Evolutionary conservation across 2,888 invertebrate genomes (phyloP).

Genomic region (Plagodis dolabraria): DNA sequence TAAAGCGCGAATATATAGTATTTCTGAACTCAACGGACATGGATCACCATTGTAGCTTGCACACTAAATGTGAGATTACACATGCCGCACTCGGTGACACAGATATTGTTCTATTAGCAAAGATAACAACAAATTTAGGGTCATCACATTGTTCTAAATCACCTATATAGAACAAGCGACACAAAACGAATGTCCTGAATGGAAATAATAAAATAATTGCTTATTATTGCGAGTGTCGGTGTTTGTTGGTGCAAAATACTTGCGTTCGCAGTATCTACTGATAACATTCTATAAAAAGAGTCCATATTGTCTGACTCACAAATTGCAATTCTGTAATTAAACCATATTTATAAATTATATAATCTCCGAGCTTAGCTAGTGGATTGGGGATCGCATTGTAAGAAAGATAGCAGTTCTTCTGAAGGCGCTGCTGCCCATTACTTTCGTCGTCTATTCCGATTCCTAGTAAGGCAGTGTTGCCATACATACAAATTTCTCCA

Average conservation of each 20-base stretch:
- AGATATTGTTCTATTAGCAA: slow-evolving; percentile 74
- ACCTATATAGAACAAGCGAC: not conserved
- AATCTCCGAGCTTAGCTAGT: too few relatives aligned
- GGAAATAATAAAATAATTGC: not conserved
- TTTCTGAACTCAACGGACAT: slow-evolving; percentile 7
- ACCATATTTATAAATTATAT: too few relatives aligned
- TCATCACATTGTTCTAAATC: slow-evolving; percentile 53
- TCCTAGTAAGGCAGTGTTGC: too few relatives aligned
- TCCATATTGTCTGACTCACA: too few relatives aligned
- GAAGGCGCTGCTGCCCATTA: too few relatives aligned
- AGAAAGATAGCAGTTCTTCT: too few relatives aligned
- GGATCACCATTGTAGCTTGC: slow-evolving; percentile 43
- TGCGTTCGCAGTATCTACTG: not conserved
- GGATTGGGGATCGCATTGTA: too few relatives aligned
- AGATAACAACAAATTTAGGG: slow-evolving; percentile 68
- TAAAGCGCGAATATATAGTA: too few relatives aligned
- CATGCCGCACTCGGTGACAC: slow-evolving; percentile 68
- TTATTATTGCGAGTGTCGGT: not conserved
- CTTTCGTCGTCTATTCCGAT: too few relatives aligned
- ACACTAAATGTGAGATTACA: slow-evolving; percentile 64
- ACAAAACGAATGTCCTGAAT: not conserved
- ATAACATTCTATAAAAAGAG: not conserved
- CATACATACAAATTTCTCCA: too few relatives aligned
- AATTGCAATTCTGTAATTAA: too few relatives aligned
- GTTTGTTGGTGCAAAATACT: not conserved